Percentiles rank a stretch among this genome's conserved stretches.
Evolutionary conservation across 1,140 invertebrate species (phyloP).

Genomic region (Zeugodacus cucurbitae): DNA sequence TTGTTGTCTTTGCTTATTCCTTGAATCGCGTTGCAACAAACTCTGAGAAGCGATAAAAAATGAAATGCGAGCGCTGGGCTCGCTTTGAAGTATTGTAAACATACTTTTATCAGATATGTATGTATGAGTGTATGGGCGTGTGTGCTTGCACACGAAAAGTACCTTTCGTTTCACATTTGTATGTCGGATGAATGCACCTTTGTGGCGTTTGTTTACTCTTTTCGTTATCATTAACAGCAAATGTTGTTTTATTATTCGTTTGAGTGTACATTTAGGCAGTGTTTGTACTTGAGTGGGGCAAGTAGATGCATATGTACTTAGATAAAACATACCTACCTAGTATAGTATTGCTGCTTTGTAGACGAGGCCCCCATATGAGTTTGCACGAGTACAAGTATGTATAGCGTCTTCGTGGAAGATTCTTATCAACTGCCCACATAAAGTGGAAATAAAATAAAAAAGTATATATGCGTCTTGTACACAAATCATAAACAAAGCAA

Average conservation of each 20-base stretch:
- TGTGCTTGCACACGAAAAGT: neutral
- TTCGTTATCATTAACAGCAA: neutral
- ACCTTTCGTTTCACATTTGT: no score
- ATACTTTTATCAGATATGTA: neutral
- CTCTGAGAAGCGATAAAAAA: slow-evolving; percentile 7
- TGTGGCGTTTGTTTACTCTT: neutral
- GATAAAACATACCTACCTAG: neutral
- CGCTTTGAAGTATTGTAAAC: neutral
- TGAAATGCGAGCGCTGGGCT: neutral
- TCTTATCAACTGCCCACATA: neutral
- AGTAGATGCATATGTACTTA: neutral
- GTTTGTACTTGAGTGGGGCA: neutral
- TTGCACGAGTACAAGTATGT: no score
- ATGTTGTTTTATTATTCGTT: neutral
- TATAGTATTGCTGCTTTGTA: no score
- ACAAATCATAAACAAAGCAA: neutral
- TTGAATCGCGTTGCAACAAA: neutral
- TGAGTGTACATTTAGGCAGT: neutral
- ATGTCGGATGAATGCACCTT: neutral
- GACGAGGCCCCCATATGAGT: no score
- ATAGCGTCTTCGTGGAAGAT: neutral
- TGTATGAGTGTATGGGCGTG: neutral
- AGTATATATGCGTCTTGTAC: neutral
- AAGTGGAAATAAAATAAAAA: neutral
- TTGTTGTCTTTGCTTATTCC: neutral